These are phyloP conservation scores for Drosophila asahinai DNA, from an alignment of 1,140 invertebrate genomes.

Conservation along the genomic window DNA sequence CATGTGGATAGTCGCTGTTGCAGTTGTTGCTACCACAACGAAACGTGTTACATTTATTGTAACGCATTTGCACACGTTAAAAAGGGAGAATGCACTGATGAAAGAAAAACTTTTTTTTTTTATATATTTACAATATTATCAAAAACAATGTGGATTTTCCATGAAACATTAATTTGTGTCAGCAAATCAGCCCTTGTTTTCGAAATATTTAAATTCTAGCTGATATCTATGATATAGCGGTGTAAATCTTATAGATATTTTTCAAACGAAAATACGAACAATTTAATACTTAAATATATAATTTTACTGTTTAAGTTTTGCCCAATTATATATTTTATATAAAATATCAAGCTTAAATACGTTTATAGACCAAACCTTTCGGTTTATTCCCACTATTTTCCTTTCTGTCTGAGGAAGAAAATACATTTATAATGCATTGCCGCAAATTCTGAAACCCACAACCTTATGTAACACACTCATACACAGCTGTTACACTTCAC, in stretches of 20 bases:
- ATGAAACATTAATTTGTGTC: too few species aligned
- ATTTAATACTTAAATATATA: too few species aligned
- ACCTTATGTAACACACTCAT: slow-evolving; percentile 55
- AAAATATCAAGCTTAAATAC: too few species aligned
- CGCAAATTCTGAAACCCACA: slow-evolving; percentile 67
- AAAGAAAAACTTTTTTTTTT: neutral
- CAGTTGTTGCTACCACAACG: slow-evolving; percentile 66
- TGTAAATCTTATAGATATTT: too few species aligned
- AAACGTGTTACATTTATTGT: slow-evolving; percentile 80
- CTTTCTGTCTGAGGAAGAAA: slow-evolving; percentile 8
- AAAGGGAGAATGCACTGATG: neutral
- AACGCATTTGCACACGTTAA: slow-evolving; percentile 74
- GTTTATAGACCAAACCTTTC: neutral
- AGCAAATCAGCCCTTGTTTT: too few species aligned
- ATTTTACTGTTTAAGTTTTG: too few species aligned
- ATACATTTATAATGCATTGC: slow-evolving; percentile 51
- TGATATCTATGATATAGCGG: too few species aligned
- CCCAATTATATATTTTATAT: too few species aligned
- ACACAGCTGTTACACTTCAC: slow-evolving; percentile 63
- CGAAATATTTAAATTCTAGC: too few species aligned
- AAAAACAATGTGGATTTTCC: too few species aligned
- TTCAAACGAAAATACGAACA: too few species aligned
- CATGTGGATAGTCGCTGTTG: slow-evolving; percentile 60
- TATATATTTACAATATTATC: too few species aligned
- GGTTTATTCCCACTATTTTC: neutral